Conservation (phyloP, 2,888 invertebrate species). For the Agonopterix subpropinquella region DNA sequence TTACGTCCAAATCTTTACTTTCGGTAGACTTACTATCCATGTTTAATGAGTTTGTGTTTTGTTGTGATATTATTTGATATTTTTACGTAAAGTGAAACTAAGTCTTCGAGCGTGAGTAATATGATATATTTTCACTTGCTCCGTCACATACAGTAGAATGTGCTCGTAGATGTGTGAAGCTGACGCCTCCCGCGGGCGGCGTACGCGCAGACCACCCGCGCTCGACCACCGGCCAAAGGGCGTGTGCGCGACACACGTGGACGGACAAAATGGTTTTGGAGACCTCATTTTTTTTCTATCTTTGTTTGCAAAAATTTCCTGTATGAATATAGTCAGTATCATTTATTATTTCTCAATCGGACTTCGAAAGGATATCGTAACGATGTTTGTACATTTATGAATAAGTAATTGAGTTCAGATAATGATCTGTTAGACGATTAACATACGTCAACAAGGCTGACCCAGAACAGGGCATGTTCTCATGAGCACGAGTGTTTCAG, state of each 20-base stretch:
- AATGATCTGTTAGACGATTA: conserved; percentile 46
- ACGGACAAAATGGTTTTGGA: conserved; percentile 16
- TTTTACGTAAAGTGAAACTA: conserved; percentile 22
- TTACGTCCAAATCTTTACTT: conserved; percentile 63
- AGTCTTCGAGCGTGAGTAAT: conserved; percentile 27
- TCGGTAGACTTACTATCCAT: conserved; percentile 51
- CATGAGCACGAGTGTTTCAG: conserved; percentile 33
- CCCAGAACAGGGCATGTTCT: conserved; percentile 37
- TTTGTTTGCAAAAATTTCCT: not conserved
- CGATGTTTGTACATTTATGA: not conserved
- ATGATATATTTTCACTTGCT: conserved; percentile 26
- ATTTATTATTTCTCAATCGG: not conserved
- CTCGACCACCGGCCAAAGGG: conserved; percentile 50
- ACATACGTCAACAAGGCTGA: conserved; percentile 63
- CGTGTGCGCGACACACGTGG: conserved; percentile 44
- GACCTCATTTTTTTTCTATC: not conserved
- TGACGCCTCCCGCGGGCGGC: conserved; percentile 54
- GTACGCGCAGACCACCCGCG: conserved; percentile 65
- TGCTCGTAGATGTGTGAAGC: conserved; percentile 59
- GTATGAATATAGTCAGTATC: not conserved
- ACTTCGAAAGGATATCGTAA: too few species aligned
- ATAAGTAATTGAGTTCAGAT: conserved; percentile 21
- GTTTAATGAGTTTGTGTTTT: conserved; percentile 42
- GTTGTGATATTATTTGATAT: conserved; percentile 20
- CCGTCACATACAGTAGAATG: conserved; percentile 24